phyloP scores from a whole-genome alignment of 2,888 invertebrate species.

The Volucella zonaria region DNA sequence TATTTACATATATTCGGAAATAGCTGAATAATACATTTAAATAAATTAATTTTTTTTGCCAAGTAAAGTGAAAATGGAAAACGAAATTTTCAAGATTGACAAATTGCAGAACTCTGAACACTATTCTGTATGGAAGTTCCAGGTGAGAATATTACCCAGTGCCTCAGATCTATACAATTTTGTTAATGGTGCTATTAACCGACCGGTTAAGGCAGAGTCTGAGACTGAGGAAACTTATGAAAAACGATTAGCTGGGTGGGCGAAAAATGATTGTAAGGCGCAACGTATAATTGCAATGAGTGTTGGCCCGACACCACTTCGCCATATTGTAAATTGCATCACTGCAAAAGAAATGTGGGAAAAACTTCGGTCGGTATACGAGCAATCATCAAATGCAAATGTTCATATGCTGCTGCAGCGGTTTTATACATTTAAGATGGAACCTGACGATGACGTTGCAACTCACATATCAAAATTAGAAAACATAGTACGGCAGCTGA shows the following conservation, averaged over 20 bases:
- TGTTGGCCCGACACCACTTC: not conserved
- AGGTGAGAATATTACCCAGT: not conserved
- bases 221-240: slow-evolving; percentile 17
- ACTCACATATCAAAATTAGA: slow-evolving; percentile 59
- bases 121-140: slow-evolving; percentile 2
- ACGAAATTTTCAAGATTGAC: not conserved
- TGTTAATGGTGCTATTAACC: not conserved
- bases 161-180: not conserved
- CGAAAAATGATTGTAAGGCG: slow-evolving; percentile 12
- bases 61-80: not conserved
- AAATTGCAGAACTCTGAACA: not conserved
- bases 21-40: too few species aligned
- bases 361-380: slow-evolving; percentile 65
- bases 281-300: not conserved
- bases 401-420: slow-evolving; percentile 77
- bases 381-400: slow-evolving; percentile 76
- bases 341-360: too few species aligned
- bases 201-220: not conserved
- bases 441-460: slow-evolving; percentile 55
- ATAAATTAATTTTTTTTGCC: too few species aligned
- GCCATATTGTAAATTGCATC: not conserved
- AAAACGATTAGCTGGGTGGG: not conserved
- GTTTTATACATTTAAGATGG: slow-evolving; percentile 62
- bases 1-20: too few species aligned
- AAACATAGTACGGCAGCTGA: slow-evolving; percentile 40